Evolutionary conservation across 2,888 invertebrate species (phyloP).

Genomic region (Mechanitis messenoides): DNA sequence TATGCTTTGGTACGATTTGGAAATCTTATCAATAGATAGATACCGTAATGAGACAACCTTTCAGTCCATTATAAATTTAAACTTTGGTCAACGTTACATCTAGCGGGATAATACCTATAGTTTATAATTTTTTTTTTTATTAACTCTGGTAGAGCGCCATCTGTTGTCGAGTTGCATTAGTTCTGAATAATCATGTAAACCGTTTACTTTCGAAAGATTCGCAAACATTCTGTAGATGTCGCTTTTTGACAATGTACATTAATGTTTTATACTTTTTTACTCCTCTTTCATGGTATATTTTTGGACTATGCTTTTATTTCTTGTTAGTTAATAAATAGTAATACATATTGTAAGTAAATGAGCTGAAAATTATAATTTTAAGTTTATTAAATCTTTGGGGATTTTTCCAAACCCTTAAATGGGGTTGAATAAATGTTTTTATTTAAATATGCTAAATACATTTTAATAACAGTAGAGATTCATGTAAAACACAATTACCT

Average conservation of each 20-base stretch:
- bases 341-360: too few relatives aligned
- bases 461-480: too few relatives aligned
- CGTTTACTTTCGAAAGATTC: not conserved
- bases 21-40: too few relatives aligned
- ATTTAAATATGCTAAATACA: not conserved
- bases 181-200: not conserved
- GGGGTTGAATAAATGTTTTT: constrained; percentile 8
- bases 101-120: not conserved
- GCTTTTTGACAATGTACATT: not conserved
- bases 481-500: too few relatives aligned
- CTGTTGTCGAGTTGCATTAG: constrained; percentile 44
- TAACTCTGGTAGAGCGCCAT: constrained; percentile 36
- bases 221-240: not conserved
- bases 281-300: too few relatives aligned
- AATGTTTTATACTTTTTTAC: not conserved
- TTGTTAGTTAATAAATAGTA: too few relatives aligned
- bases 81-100: not conserved
- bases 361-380: too few relatives aligned
- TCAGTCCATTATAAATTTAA: too few relatives aligned
- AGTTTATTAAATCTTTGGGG: constrained; percentile 1
- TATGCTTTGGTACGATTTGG: too few relatives aligned
- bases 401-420: constrained; percentile 24
- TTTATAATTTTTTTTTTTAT: not conserved
- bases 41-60: too few relatives aligned
- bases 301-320: too few relatives aligned